Base-by-base conservation (phyloP, 2,797 vertebrate species). In the Pseudomugil tenellus region DNA sequence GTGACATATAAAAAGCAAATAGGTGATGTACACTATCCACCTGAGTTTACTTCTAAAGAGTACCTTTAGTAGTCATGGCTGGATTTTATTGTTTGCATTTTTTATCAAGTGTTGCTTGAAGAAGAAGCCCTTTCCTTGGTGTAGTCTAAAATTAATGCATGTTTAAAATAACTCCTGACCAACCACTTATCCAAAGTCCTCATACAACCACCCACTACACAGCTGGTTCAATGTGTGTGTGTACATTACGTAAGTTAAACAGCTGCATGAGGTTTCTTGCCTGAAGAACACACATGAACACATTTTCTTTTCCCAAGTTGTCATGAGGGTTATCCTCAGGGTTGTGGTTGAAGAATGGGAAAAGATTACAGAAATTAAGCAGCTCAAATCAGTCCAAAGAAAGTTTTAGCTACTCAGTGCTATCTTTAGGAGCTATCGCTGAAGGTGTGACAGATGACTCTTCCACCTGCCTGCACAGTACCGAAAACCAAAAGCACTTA, bases 191-290 rank as follows among this genome's bases (percentile, higher is more conserved):
- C 11, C 1, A 26, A 14, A 29, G 8, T 54, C 35, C 35, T 64
- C 39, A 21, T 37, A 39, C 37, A 49, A 31, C 54, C 37, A 32
- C 11, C 37, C n/a, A 59, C 7, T 11, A 59, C 54, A 54, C 69
- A 81, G 73, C 66, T 77, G 66, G 41, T 21, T 12, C 9, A 6
- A 60, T 41, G 14, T 25, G 46, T 67, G 31, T 77, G 58, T 67
- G 59, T 63, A 56, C 1, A 14, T 55, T 69, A 46, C 43, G 4
- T 76, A 79, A 84, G 78, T 68, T 71, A 43, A 80, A 58, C 70
- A 79, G 83, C 69, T 76, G 77, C 25, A 6, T 48, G 54, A 74
- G 56, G 55, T 75, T 63, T 82, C 39, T 73, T 26, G 76, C 81
- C 80, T 75, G 3, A 58, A 81, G 77, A 23, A 46, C 70, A 62